Evolutionary conservation across 2,113 vertebrate species (phyloP).

Genomic region (Atherinomorus stipes): DNA sequence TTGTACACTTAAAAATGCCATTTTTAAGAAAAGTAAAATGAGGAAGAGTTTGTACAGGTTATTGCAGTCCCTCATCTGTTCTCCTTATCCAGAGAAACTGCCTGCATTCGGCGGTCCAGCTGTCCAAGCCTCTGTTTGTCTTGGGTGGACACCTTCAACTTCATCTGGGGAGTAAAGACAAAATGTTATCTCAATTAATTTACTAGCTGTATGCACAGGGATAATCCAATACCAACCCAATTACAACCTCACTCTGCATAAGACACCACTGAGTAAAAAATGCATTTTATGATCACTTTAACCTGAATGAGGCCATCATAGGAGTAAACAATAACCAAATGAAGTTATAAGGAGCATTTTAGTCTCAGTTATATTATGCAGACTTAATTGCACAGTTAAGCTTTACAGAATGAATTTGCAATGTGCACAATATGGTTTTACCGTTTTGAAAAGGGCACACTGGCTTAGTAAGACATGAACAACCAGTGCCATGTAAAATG

Average conservation of each 20-base stretch:
- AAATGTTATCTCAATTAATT: neutral
- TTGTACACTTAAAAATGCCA: conserved; percentile 53
- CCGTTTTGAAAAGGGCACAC: neutral
- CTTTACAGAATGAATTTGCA: too few relatives aligned
- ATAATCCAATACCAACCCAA: neutral
- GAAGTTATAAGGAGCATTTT: too few relatives aligned
- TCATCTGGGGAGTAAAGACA: conserved; percentile 65
- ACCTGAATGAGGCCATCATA: too few relatives aligned
- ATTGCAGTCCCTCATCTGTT: conserved; percentile 66
- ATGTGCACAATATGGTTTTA: too few relatives aligned
- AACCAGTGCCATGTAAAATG: neutral
- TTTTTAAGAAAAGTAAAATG: conserved; percentile 24
- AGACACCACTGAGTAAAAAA: too few relatives aligned
- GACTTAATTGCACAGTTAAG: neutral
- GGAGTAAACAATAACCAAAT: too few relatives aligned
- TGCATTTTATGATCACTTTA: too few relatives aligned
- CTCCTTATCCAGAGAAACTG: conserved; percentile 79
- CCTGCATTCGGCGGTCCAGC: conserved; percentile 70
- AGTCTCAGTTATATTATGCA: too few relatives aligned
- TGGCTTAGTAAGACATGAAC: neutral
- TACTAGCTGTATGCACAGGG: neutral
- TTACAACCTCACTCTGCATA: neutral
- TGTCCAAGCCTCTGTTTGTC: conserved; percentile 74
- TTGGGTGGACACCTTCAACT: conserved; percentile 78
- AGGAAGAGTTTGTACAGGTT: neutral